Percentiles rank a stretch among this genome's conserved stretches.
Conservation (phyloP, 2,113 vertebrate species). For the Vulpes ferrilata region DNA sequence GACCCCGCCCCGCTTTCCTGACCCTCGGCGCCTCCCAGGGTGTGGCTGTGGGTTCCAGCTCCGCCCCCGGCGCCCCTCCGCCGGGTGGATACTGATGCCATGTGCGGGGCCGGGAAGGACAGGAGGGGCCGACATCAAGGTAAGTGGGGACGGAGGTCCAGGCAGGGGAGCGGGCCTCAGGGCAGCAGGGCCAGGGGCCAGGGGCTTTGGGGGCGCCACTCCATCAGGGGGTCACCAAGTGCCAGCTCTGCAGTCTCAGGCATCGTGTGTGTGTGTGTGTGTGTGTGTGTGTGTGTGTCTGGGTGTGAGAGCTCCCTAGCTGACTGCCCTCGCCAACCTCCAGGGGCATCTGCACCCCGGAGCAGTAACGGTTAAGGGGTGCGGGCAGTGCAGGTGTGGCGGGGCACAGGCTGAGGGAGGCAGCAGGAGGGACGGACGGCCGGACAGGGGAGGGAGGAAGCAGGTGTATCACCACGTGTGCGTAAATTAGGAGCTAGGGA, state of each 20-base stretch:
- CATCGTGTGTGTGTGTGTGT: background rate
- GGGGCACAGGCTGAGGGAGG: background rate
- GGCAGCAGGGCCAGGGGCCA: background rate
- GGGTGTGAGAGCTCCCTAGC: background rate
- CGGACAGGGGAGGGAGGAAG: too few relatives aligned
- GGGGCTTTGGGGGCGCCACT: background rate
- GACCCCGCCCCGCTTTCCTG: fast-evolving
- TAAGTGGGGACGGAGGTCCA: background rate
- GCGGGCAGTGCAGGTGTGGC: background rate
- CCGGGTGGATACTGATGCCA: background rate
- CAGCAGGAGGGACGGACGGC: too few relatives aligned
- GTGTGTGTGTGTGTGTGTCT: background rate
- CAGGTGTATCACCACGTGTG: fast-evolving
- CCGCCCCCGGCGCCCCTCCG: background rate
- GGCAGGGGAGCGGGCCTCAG: background rate
- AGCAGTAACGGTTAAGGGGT: background rate
- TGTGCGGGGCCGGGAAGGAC: background rate
- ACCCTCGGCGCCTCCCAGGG: background rate
- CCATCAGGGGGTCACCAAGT: background rate
- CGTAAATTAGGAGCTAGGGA: background rate
- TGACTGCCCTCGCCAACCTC: background rate
- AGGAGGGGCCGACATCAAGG: background rate
- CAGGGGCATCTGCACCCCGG: background rate
- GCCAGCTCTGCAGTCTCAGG: background rate
- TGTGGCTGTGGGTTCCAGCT: background rate